Percentiles rank a stretch among this genome's conserved stretches.
Evolutionary conservation across 2,888 invertebrate species (phyloP).

Genomic region (Orthosia incerta): DNA sequence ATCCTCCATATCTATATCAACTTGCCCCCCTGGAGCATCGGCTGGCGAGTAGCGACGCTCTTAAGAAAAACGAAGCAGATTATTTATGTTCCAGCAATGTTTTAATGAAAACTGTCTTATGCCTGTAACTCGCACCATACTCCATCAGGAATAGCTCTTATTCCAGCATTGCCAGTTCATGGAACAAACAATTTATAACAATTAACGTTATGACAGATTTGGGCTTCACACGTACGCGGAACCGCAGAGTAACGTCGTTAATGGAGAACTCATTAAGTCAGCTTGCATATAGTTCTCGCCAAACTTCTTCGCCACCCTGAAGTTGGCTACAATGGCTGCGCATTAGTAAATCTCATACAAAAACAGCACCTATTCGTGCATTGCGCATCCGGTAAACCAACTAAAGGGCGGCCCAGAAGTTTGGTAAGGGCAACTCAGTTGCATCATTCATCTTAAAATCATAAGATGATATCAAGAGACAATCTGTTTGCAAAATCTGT

Average conservation of each 20-base stretch:
- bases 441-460: not conserved
- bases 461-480: not conserved
- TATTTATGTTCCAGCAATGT: not conserved
- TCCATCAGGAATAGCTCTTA: constrained; percentile 62
- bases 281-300: too few relatives aligned
- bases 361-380: too few relatives aligned
- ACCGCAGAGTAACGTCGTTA: constrained; percentile 34
- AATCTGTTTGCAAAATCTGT: not conserved
- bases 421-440: too few relatives aligned
- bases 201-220: constrained; percentile 76
- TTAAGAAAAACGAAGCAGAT: too few relatives aligned
- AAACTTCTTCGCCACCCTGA: too few relatives aligned
- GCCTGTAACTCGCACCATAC: constrained; percentile 23
- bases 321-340: too few relatives aligned
- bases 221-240: constrained; percentile 65
- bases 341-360: too few relatives aligned
- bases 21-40: too few relatives aligned
- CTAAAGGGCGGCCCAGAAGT: too few relatives aligned
- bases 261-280: constrained; percentile 18
- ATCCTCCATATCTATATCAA: too few relatives aligned
- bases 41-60: too few relatives aligned
- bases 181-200: constrained; percentile 71
- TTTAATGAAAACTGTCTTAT: not conserved
- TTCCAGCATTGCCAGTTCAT: constrained; percentile 60
- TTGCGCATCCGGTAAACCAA: too few relatives aligned